Evolutionary conservation across 2,113 vertebrate genomes (phyloP), one percentile per base, ranked within the genome.

Genomic region (Numenius arquata): DNA sequence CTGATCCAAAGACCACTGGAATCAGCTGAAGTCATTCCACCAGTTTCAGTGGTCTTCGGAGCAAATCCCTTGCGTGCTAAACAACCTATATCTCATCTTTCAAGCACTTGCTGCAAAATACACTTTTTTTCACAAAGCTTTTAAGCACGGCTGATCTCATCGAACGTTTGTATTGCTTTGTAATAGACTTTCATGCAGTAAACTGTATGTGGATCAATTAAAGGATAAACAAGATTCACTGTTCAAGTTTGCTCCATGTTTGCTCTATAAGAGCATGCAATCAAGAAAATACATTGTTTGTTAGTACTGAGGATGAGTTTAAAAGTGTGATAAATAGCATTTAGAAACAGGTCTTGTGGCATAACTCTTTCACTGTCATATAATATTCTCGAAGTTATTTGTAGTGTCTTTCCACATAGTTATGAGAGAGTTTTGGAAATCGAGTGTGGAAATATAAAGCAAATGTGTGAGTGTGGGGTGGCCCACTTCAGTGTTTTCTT

Each of bases 71-170:
- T 65, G 73, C 76, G 56, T 0, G 3, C 76, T 72, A 65, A 94
- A 92, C 79, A 95, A 56, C 67, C 73, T 89, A 67, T 10, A 23
- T 96, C 85, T 96, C 92, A 55, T 88, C 70, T 96, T 96, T 93
- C 94, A 90, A 91, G 68, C 78, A 80, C 78, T 96, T 93, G 79
- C 93, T 90, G 80, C 65, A 96, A 96, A 97, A 95, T 29, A 65
- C 14, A 56, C 76, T 88, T 61, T 40, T 40, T 88, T 84, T 67
- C 85, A 55, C 90, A 92, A 92, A 90, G 73, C 79, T 86, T 80
- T 96, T 94, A 84, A 87, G 65, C 83, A 72, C 5, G 4, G 65
- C 40, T 77, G 88, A 95, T 95, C 65, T 68, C 5, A 0, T 48
- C 47, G 74, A 93, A 84, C 22, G 6, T 93, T 94, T 81, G 43